phyloP scores from a whole-genome alignment of 2,113 vertebrate species.

The Bubalus kerabau region DNA sequence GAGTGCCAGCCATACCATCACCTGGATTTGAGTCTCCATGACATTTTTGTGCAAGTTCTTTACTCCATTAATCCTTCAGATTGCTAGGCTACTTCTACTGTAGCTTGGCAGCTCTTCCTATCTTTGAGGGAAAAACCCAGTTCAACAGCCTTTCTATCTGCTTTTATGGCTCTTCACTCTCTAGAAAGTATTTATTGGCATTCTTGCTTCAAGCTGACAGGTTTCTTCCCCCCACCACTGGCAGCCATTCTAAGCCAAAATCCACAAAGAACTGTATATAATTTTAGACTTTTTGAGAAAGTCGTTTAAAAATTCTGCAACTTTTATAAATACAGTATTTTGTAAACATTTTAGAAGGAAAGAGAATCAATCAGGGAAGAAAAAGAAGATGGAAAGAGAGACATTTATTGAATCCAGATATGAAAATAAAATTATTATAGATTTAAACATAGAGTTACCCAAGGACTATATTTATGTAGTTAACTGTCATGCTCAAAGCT shows the following conservation, averaged over 20 bases:
- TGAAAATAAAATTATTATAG: neutral
- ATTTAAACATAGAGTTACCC: neutral
- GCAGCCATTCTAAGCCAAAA: neutral
- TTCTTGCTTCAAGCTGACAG: neutral
- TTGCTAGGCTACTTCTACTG: neutral
- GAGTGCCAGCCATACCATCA: neutral
- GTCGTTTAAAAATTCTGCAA: neutral
- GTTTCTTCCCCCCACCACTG: neutral
- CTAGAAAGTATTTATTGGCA: conserved; percentile 10
- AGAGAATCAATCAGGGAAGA: neutral
- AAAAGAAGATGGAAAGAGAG: neutral
- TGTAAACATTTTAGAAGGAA: neutral
- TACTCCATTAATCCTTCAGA: neutral
- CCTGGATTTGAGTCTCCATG: neutral
- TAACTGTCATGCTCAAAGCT: neutral
- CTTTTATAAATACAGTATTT: neutral
- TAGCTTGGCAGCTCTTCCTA: neutral
- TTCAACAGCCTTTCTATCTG: neutral
- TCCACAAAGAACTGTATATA: neutral
- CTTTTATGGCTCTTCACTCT: neutral
- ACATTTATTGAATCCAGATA: neutral
- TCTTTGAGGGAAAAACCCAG: neutral
- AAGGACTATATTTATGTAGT: neutral
- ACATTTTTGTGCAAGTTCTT: neutral
- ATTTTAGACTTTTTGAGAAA: neutral